Conservation (phyloP, 2,888 invertebrate species). For the Palloptera scutellata region DNA sequence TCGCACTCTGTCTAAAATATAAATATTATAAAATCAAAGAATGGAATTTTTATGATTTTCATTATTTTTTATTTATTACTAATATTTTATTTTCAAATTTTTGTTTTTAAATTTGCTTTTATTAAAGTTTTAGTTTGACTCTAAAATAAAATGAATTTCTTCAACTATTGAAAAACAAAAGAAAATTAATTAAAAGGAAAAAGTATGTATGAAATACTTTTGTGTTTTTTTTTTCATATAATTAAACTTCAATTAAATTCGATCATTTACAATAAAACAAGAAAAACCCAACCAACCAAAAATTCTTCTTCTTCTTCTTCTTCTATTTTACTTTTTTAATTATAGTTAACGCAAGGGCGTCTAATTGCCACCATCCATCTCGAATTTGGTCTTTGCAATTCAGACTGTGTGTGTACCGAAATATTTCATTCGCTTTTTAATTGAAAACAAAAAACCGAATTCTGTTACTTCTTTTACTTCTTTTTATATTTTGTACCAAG, state of each 20-base stretch:
- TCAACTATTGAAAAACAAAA: background rate
- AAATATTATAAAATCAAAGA: too few species aligned
- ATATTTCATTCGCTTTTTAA: slow-evolving; percentile 61
- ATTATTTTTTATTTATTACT: too few species aligned
- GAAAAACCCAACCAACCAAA: slow-evolving; percentile 11
- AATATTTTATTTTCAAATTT: too few species aligned
- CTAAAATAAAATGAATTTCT: slow-evolving; percentile 14
- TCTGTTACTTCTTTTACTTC: background rate
- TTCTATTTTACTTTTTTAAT: slow-evolving; percentile 37
- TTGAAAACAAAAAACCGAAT: slow-evolving; percentile 40
- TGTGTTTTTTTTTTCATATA: background rate
- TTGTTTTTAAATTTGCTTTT: too few species aligned
- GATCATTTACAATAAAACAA: slow-evolving; percentile 11
- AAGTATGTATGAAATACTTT: too few species aligned
- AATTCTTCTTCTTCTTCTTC: slow-evolving; percentile 20
- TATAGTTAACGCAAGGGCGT: slow-evolving; percentile 61
- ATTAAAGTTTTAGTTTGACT: too few species aligned
- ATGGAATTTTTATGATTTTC: too few species aligned
- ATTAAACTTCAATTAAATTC: slow-evolving; percentile 24
- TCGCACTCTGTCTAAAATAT: too few species aligned
- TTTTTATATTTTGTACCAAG: slow-evolving; percentile 21
- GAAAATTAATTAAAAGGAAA: too few species aligned
- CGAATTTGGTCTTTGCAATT: slow-evolving; percentile 63
- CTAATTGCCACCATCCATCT: slow-evolving; percentile 62
- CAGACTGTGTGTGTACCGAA: slow-evolving; percentile 62